Conservation (phyloP, 1,140 invertebrate species). For the Drosophila biarmipes region DNA sequence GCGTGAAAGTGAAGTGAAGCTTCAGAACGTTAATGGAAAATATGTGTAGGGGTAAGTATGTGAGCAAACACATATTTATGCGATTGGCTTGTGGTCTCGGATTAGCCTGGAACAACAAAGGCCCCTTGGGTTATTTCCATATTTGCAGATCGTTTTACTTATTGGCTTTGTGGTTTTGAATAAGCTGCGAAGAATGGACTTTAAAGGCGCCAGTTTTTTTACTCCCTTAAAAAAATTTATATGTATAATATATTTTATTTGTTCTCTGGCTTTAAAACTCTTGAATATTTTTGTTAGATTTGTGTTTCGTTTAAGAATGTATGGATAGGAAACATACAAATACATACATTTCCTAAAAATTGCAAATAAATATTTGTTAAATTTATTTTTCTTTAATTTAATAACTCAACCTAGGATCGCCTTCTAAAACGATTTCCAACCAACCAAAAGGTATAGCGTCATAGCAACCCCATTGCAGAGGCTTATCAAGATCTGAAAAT, state of each 20-base stretch:
- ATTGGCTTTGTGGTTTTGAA: background rate
- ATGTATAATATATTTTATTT: too few species aligned
- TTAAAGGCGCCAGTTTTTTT: background rate
- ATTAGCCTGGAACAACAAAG: conserved; percentile 7
- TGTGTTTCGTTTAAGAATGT: too few species aligned
- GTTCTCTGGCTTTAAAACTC: too few species aligned
- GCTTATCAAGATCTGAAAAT: conserved; percentile 46
- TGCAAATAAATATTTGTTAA: too few species aligned
- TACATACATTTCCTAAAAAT: too few species aligned
- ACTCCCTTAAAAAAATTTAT: background rate
- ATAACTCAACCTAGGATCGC: background rate
- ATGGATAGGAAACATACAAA: too few species aligned
- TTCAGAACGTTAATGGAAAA: conserved; percentile 48
- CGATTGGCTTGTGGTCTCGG: conserved; percentile 24
- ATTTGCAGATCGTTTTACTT: conserved; percentile 11
- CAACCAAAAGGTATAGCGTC: background rate
- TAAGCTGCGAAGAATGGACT: background rate
- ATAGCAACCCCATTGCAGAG: conserved; percentile 20
- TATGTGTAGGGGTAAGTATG: conserved; percentile 15
- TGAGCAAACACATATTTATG: conserved; percentile 27
- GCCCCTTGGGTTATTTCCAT: conserved; percentile 6
- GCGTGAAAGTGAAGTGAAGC: conserved; percentile 55
- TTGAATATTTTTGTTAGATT: too few species aligned
- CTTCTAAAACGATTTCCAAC: background rate
- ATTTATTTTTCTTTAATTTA: too few species aligned